Base-by-base conservation (phyloP, 1,140 invertebrate species). In the Brachionus manjavacas region DNA sequence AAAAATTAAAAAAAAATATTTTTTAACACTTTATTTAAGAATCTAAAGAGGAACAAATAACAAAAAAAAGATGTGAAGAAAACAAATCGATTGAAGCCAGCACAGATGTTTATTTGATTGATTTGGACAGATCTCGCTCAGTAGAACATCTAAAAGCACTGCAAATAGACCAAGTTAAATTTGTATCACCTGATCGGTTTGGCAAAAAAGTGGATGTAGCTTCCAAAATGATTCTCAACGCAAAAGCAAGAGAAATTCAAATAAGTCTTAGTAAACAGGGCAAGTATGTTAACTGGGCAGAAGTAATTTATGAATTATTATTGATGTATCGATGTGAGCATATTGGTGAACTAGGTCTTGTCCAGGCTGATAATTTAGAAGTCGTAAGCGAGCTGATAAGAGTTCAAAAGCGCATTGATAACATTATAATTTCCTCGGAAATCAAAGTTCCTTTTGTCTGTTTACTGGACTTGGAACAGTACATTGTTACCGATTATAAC, bases 231-330 rank as follows among this genome's bases (percentile, higher is more conserved):
- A 23, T 66, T 4, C 31, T 80, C 3, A 80, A 80, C 55, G n/a
- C 25, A 80, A 80, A 64, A 80, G 78, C 78, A 3, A 39, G 31
- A 16, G 78, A 80, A 64, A 64, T 60, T 23, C 49, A 64, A 20
- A 66, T 80, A 0, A 80, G n/a, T 46, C 25, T 80, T 2, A 80
- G 78, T 14, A 23, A 64, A 41, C 28, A 46, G 7, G 78, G 78
- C 14, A 80, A 66, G 25, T 66, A 80, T 39, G 78, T 80, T 9
- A 80, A 14, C n/a, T 80, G 78, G 78, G 49, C 31, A 16, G 55
- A 80, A 35, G 52, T 80, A 31, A 20, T 80, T 12, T 60, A 66
- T 43, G 55, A 66, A 80, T 23, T 80, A 7, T 11, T 60, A 14
- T 6, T 41, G 16, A 20, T 14, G 12, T 16, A 39, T 35, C 20